Conservation (phyloP, 1,140 invertebrate species). For the Theocolax elegans region DNA sequence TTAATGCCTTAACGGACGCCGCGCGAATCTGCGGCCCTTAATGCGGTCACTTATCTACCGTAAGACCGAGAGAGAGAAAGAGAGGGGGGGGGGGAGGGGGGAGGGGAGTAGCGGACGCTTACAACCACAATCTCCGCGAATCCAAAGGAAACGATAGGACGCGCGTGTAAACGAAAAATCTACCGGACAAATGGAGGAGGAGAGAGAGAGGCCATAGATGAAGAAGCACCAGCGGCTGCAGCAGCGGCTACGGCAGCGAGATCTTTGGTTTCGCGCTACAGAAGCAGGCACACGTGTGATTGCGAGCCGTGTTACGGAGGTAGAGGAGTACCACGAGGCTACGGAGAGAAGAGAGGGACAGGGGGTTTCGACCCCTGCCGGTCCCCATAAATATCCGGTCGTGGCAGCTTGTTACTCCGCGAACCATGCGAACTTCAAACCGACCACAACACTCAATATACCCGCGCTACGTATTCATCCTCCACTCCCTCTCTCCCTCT, state of each 20-base stretch:
- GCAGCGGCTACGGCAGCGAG: too few relatives aligned
- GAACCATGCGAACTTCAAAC: constrained; percentile 58
- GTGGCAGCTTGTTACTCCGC: constrained; percentile 65
- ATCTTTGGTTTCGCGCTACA: too few relatives aligned
- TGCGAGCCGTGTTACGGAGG: constrained; percentile 28
- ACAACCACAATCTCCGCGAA: neutral
- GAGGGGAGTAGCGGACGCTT: too few relatives aligned
- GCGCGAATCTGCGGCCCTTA: constrained; percentile 40
- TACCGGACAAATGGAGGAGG: neutral
- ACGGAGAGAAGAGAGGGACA: constrained; percentile 23
- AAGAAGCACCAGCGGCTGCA: constrained; percentile 18
- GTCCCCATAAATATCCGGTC: constrained; percentile 63
- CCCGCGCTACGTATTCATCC: constrained; percentile 21
- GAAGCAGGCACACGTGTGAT: constrained; percentile 14
- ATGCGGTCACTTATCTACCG: constrained; percentile 43
- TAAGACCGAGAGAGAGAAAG: neutral
- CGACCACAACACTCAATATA: constrained; percentile 60
- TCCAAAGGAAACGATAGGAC: neutral
- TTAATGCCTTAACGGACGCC: constrained; percentile 50
- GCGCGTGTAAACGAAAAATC: neutral
- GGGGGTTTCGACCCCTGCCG: constrained; percentile 55
- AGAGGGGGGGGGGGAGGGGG: neutral
- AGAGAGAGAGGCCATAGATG: neutral
- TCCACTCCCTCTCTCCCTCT: constrained; percentile 6
- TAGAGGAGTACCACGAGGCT: constrained; percentile 36